Base-by-base conservation (phyloP, 2,113 vertebrate genomes). In the Eurypyga helias region DNA sequence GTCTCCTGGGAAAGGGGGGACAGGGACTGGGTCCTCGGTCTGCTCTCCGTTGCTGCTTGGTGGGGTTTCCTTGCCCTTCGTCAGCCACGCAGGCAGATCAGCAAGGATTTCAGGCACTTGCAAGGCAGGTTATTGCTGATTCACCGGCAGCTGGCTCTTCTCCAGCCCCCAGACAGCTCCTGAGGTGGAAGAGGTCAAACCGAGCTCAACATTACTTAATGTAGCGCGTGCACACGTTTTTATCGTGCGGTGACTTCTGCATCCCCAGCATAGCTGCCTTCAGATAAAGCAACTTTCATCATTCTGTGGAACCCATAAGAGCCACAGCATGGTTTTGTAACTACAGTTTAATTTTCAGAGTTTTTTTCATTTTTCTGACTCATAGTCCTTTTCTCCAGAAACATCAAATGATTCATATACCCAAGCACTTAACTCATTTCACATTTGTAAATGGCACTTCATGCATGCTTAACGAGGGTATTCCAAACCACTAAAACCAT, bases 361-460 rank as follows among this genome's bases (percentile, higher is more conserved):
- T 84, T 93, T 92, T 96, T 87, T 60, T 45, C 15, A 17, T 43
- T 93, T 87, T 96, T 89, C 52, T 96, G 89, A 92, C 70, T 95
- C 89, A 94, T 17, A 91, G 72, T 67, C 17, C 15, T 89, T 93
- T 91, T 90, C 86, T 89, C 48, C 65, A 90, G 76, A 87, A 96
- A 80, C 72, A 88, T 70, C 49, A 95, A 93, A 77, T 96, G 69
- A 96, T 96, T 97, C 91, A 96, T 79, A 72, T 87, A 90, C 31
- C 34, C 65, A 67, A 94, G 82, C 75, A 76, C 90, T 90, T 93
- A 87, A 84, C 84, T 94, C 26, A 18, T 87, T 91, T 93, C 91
- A 52, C 79, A 79, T 94, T 89, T 97, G 84, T 82, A 95, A 94
- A 83, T 87, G 87, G 82, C 57, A 79, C 52, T 94, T 95, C 54